Evolutionary conservation across 2,113 vertebrate species (phyloP).

Genomic region (Bambusicola thoracicus): DNA sequence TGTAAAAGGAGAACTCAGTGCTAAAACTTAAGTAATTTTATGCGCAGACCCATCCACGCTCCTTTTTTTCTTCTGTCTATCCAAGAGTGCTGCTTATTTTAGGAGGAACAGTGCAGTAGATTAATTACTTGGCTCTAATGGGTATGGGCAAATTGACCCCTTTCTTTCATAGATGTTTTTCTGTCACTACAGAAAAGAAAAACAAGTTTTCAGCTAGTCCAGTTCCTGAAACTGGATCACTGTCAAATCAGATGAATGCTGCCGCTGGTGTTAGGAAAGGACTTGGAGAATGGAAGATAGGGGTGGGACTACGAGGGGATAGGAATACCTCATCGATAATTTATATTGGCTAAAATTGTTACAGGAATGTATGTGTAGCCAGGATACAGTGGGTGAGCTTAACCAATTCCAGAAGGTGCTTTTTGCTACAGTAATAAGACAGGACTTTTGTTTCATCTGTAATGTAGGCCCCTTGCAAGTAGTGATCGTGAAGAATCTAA

Average conservation of each 20-base stretch:
- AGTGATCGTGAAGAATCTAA: background rate
- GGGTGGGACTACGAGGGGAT: background rate
- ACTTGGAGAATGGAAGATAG: background rate
- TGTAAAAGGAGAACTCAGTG: background rate
- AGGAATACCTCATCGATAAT: background rate
- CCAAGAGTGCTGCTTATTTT: background rate
- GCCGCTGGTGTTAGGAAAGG: background rate
- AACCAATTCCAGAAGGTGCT: background rate
- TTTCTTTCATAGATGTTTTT: background rate
- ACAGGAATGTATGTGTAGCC: background rate
- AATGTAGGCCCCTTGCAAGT: background rate
- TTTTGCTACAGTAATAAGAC: background rate
- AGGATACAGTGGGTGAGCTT: too few species aligned
- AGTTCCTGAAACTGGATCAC: background rate
- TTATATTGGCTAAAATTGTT: background rate
- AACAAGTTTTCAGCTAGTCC: background rate
- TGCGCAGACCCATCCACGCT: background rate
- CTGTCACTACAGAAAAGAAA: background rate
- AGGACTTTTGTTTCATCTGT: background rate
- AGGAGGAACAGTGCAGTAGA: background rate
- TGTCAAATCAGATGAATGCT: background rate
- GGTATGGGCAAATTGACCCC: background rate
- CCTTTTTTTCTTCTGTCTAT: background rate
- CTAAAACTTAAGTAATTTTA: background rate
- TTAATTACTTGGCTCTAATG: background rate